Base-by-base conservation (phyloP, 2,113 vertebrate genomes). In the Cathartes aura region DNA sequence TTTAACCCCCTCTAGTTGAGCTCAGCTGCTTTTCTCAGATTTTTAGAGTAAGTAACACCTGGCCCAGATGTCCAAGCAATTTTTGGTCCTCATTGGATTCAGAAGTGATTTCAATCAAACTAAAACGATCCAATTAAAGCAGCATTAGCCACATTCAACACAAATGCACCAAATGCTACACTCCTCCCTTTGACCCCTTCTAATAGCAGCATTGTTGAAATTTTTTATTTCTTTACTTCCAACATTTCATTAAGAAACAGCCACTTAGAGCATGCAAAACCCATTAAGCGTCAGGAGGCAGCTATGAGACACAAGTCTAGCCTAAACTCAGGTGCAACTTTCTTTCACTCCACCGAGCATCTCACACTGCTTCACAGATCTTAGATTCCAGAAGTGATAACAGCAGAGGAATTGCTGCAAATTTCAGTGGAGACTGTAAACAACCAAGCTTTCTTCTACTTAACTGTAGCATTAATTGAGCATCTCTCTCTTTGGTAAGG, bases 251-350 rank as follows among this genome's bases (percentile, higher is more conserved):
- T 63, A 83, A 34, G 45, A 87, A 83, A 58, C 29, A 74, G 15
- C 5, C 40, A 48, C 38, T 62, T 11, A 32, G 19, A 43, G 24
- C 34, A 43, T 6, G 11, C 34, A 94, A 90, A 92, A 80, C 13
- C 12, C 19, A 38, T 34, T 29, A 55, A 38, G 12, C 30, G 86
- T 47, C 50, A 83, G 19, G 24, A 50, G 9, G 12, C 0, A 0
- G 16, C 58, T 60, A 32, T 8, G 12, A 64, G 59, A 62, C 36
- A 9, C 3, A 68, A n/a, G 9, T 26, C 32, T 14, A 67, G 20
- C 23, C 80, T 59, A 55, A 87, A 62, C 3, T 38, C 18, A 17
- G 23, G 16, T 15, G 15, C 9, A 83, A 38, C 5, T 67, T 78
- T 48, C 63, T 45, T 55, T 42, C 29, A 68, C 15, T 68, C 27